Evolutionary conservation across 2,888 invertebrate genomes (phyloP), one percentile per base, ranked within the genome.

Genomic region (Trissolcus brochymenae): DNA sequence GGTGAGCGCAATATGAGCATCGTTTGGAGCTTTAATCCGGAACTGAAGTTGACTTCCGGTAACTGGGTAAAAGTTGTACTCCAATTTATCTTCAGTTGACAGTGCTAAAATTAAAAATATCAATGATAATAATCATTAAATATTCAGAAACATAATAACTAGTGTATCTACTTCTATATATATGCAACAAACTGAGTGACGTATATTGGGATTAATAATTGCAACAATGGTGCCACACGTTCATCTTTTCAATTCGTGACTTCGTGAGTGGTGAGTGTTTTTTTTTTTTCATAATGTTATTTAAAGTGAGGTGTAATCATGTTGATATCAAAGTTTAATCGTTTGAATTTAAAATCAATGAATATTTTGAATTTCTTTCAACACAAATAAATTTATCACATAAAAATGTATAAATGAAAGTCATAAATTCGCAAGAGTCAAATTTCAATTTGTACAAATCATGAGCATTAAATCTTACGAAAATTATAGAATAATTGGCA

Each of bases 1-100:
- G 11, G 95, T 94, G 11, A 97, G 92, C 0, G 95, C 95, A 82
- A 97, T 85, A 87, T 97, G 97, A 9, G 96, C 97, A 90, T 97
- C 96, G 85, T 96, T 93, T 0, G 93, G 85, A 0, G 96, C 92
- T 79, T 94, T 93, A 4, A 97, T 93, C 84, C 94, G 93, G 89
- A 97, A 96, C 85, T 94, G 93, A 62, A 95, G 90, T 61, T 93
- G 92, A 2, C 94, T 94, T 79, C 91, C 91, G 14, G 91, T 89
- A 65, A 94, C 92, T 25, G 95, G 95, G 85, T 94, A 93, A 91
- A 95, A 96, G 79, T 92, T 92, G 90, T 96, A 96, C 88, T 94
- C 93, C 87, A 95, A 92, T 88, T 94, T 94, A 87, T 96, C 95
- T 84, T 93, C 93, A 78, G 95, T 94, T 84, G 92, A 89, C 76